Base-by-base conservation (phyloP, 2,113 vertebrate genomes). In the Crotalus tigris region DNA sequence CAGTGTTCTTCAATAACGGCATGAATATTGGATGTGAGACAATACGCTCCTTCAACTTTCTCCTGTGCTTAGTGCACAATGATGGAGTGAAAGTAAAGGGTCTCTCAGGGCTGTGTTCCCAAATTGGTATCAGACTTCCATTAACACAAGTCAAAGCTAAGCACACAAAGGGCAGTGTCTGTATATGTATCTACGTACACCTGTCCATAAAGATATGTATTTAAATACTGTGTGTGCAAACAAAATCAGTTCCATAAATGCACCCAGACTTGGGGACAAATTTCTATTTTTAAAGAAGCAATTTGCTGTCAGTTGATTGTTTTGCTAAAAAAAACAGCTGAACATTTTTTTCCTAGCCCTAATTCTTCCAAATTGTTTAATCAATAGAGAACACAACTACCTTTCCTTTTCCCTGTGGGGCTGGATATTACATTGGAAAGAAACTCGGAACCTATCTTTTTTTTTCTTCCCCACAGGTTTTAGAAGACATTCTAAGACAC, bases 1-100 rank as follows among this genome's bases (percentile, higher is more conserved):
- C 59, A 95, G 91, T 55, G 90, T 94, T 97, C 95, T 95, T 95
- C 95, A 94, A 93, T 97, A 97, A 96, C 95, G 90, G 95, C 95
- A 97, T 96, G 94, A 97, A 97, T 97, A 96, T 96, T 96, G 94
- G 94, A 95, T 96, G 94, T 92, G 94, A 96, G 93, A 89, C 87
- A 94, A 89, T 95, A 94, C 92, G 92, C 94, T 97, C 17, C 94
- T 95, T 96, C 93, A 94, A 92, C 85, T 91, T 86, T 95, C 88
- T 91, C 92, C 92, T 94, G 94, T 89, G 90, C 95, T 95, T 58
- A 0, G 46, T 95, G 90, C 91, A 91, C 58, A 7, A 94, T 55
- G 95, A 69, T 23, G 15, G 90, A 95, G 91, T 19, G 54, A 94
- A 51, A 94, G 94, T 94, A 93, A 94, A 89, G 58, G 92, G 92